Percentiles rank a stretch among this genome's conserved stretches.
phyloP scores from a whole-genome alignment of 1,140 invertebrate genomes.

The Pachypeltis micranthus region DNA sequence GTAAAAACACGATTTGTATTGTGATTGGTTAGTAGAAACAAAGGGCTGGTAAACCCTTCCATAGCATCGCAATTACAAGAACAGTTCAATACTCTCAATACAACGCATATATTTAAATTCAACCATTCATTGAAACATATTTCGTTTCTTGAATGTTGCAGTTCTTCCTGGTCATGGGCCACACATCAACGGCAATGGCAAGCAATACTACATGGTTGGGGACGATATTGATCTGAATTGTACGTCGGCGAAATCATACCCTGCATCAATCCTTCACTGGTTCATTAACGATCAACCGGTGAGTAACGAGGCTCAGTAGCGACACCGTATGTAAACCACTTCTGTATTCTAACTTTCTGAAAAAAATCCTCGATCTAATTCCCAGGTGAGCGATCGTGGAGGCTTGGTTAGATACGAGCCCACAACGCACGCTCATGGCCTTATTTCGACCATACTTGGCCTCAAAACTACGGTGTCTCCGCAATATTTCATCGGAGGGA shows the following conservation, averaged over 20 bases:
- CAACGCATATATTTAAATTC: too few relatives aligned
- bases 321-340: too few relatives aligned
- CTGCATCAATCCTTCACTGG: constrained; percentile 61
- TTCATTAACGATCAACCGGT: constrained; percentile 71
- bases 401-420: constrained; percentile 38
- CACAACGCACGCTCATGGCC: constrained; percentile 40
- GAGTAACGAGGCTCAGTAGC: too few relatives aligned
- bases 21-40: too few relatives aligned
- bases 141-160: constrained; percentile 38
- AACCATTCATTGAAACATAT: too few relatives aligned
- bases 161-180: constrained; percentile 64
- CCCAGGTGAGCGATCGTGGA: constrained; percentile 38
- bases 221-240: constrained; percentile 72
- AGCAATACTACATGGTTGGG: constrained; percentile 58
- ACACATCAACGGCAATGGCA: constrained; percentile 61
- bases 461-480: constrained; percentile 39
- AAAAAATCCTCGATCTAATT: constrained; percentile 11
- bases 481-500: constrained; percentile 41
- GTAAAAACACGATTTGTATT: too few relatives aligned
- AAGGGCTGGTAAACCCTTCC: too few relatives aligned
- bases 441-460: constrained; percentile 42
- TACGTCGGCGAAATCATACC: constrained; percentile 67
- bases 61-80: too few relatives aligned
- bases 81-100: too few relatives aligned
- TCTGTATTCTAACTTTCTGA: too few relatives aligned